Evolutionary conservation across 2,113 vertebrate genomes (phyloP).

Genomic region (Poecilia latipinna): DNA sequence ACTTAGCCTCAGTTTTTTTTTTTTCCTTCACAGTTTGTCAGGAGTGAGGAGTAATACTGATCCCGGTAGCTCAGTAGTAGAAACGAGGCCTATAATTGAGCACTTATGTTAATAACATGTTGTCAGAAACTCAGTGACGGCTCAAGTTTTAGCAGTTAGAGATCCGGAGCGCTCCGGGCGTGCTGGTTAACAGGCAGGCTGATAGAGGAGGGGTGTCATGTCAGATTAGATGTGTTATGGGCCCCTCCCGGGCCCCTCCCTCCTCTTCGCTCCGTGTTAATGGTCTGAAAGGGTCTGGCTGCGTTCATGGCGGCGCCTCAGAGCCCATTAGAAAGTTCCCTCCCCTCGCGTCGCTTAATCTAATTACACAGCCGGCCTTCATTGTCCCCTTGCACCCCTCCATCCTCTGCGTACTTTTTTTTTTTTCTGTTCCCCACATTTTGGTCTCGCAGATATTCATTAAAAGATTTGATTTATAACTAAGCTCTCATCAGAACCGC

Average conservation of each 20-base stretch:
- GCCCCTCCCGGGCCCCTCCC: slow-evolving; percentile 44
- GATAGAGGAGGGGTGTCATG: not conserved
- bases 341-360: slow-evolving; percentile 94
- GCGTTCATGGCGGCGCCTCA: slow-evolving; percentile 88
- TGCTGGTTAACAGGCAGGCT: slow-evolving; percentile 1
- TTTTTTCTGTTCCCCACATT: too few species aligned
- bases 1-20: not conserved
- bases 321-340: slow-evolving; percentile 93
- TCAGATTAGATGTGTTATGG: slow-evolving; percentile 15
- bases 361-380: slow-evolving; percentile 90
- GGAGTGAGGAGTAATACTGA: not conserved
- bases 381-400: not conserved
- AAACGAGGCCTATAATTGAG: slow-evolving; percentile 1
- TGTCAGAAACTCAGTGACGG: not conserved
- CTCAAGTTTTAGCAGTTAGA: not conserved
- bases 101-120: not conserved
- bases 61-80: not conserved
- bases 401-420: too few species aligned
- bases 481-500: slow-evolving; percentile 88
- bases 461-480: slow-evolving; percentile 95
- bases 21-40: not conserved
- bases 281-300: slow-evolving; percentile 86
- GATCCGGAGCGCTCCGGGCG: not conserved
- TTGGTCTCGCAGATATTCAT: slow-evolving; percentile 87
- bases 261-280: slow-evolving; percentile 82